Percentiles rank a stretch among this genome's conserved stretches.
Evolutionary conservation across 2,113 vertebrate genomes (phyloP).

Genomic region (Sprattus sprattus): DNA sequence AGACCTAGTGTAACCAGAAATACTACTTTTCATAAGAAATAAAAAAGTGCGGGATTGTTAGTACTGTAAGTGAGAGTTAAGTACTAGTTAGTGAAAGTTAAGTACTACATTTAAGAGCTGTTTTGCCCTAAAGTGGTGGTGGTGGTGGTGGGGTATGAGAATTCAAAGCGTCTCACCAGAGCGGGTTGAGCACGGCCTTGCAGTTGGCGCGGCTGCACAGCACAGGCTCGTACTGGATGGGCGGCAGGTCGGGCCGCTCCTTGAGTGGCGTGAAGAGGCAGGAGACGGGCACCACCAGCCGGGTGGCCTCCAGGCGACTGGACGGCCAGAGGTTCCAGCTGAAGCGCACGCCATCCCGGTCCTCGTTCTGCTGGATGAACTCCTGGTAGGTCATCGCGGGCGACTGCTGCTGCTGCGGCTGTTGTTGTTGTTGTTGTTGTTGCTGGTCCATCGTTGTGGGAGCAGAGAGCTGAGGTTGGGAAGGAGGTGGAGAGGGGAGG

Average conservation of each 20-base stretch:
- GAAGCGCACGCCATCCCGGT: conserved; percentile 92
- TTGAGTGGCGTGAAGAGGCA: conserved; percentile 94
- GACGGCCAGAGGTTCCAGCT: conserved; percentile 99
- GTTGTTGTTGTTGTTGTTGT: not conserved
- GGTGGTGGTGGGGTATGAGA: too few relatives aligned
- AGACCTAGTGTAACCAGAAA: too few relatives aligned
- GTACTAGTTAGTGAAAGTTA: too few relatives aligned
- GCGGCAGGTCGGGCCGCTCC: conserved; percentile 87
- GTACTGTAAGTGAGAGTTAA: too few relatives aligned
- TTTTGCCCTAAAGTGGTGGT: too few relatives aligned
- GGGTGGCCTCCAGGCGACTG: conserved; percentile 90
- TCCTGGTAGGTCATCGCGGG: conserved; percentile 89
- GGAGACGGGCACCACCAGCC: conserved; percentile 90
- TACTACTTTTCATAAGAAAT: too few relatives aligned
- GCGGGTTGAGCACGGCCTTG: conserved; percentile 92
- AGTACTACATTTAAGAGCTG: too few relatives aligned
- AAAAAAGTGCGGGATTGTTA: too few relatives aligned
- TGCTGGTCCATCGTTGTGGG: not conserved
- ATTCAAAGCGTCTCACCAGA: conserved; percentile 79
- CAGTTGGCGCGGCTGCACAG: conserved; percentile 89
- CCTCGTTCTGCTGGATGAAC: conserved; percentile 98
- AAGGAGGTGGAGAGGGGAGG: not conserved
- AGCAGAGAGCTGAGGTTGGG: not conserved
- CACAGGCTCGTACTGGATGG: conserved; percentile 92
- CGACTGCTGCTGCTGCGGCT: not conserved